These are phyloP conservation scores for Pseudolaguvia tuberculata DNA, from an alignment of 2,113 vertebrate species.

Conservation along the genomic window DNA sequence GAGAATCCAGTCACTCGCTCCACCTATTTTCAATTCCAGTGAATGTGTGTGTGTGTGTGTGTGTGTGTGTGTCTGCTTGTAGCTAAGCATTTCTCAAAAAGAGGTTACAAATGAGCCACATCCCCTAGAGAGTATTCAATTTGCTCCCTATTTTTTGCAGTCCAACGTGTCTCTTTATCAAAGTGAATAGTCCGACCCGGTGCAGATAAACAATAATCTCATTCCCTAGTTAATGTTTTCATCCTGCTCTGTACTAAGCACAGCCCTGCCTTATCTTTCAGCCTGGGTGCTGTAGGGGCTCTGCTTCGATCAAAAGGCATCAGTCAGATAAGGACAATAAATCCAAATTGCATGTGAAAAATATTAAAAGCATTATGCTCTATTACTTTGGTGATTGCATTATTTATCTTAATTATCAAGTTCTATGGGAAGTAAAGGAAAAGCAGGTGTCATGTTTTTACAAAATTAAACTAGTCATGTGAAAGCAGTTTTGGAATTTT, in stretches of 20 bases:
- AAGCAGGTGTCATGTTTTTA: constrained; percentile 23
- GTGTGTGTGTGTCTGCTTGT: constrained; percentile 17
- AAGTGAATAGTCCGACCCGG: constrained; percentile 56
- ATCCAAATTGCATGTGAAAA: constrained; percentile 92
- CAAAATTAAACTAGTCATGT: background rate
- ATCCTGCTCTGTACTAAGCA: constrained; percentile 79
- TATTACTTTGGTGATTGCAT: constrained; percentile 89
- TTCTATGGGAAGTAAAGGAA: constrained; percentile 14
- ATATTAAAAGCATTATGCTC: constrained; percentile 90
- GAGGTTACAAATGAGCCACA: constrained; percentile 57
- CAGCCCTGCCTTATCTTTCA: constrained; percentile 78
- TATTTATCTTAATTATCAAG: constrained; percentile 78
- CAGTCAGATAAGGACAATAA: constrained; percentile 86
- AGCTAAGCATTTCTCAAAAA: constrained; percentile 38
- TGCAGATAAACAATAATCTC: constrained; percentile 85
- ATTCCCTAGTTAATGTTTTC: constrained; percentile 79
- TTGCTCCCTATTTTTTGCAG: constrained; percentile 73
- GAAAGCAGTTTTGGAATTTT: background rate
- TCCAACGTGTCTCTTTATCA: constrained; percentile 74
- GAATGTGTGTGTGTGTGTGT: constrained; percentile 10
- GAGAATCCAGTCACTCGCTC: constrained; percentile 21
- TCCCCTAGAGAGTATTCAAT: constrained; percentile 71
- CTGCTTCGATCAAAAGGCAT: constrained; percentile 82
- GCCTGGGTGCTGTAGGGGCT: constrained; percentile 81
- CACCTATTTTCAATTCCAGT: constrained; percentile 21